phyloP scores from a whole-genome alignment of 2,113 vertebrate species.

The Australoheros scitulus region DNA sequence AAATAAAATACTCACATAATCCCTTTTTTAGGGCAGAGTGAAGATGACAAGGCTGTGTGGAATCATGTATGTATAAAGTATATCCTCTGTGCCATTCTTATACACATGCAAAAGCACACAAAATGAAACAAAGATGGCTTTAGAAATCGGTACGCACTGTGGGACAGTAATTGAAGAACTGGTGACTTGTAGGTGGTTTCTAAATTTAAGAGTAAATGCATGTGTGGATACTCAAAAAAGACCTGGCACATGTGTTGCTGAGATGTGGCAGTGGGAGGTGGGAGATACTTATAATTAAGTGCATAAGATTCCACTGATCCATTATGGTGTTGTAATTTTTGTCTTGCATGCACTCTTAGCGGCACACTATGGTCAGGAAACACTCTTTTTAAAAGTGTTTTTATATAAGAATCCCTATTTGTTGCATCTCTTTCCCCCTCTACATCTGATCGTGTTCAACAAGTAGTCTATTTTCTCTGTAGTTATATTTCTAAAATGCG shows the following conservation, averaged over 20 bases:
- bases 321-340: neutral
- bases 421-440: neutral
- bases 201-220: neutral
- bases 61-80: neutral
- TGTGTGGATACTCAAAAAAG: conserved; percentile 1
- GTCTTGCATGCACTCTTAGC: neutral
- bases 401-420: neutral
- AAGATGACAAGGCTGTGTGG: neutral
- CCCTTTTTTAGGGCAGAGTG: neutral
- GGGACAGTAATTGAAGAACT: neutral
- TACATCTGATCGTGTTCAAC: neutral
- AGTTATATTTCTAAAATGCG: conserved; percentile 34
- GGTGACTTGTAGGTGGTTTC: conserved; percentile 10
- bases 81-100: neutral
- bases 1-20: neutral
- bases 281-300: neutral
- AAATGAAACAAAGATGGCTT: neutral
- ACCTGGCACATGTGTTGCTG: neutral
- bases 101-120: neutral
- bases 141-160: neutral
- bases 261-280: conserved; percentile 3
- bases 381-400: neutral
- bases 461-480: conserved; percentile 17
- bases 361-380: neutral
- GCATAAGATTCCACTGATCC: neutral